Evolutionary conservation across 2,888 invertebrate genomes (phyloP), one percentile per base, ranked within the genome.

Genomic region (Tetanocera ferruginea): DNA sequence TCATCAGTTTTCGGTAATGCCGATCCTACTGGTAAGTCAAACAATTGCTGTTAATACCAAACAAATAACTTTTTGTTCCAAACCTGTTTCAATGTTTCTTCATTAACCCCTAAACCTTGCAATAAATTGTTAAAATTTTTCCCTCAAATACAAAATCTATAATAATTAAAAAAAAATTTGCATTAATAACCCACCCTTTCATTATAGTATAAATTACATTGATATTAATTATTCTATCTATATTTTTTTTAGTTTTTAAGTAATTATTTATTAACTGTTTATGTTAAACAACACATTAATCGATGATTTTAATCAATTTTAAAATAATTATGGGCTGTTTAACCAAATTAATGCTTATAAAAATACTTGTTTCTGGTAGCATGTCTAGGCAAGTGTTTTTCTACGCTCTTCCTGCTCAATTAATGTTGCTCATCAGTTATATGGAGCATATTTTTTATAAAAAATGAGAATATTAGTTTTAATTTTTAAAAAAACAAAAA

Each of bases 1-100:
- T 94, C 94, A 87, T 94, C 95, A 86, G 96, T 96, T 85, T 97
- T 97, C 91, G 96, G 95, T 90, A 93, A 92, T 91, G 91, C 92
- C 87, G 94, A 94, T 89, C 90, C 92, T 84, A 89, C 92, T 91
- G 93, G 93, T 93, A 92, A 92, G 92, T 90, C 69, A 64, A 83
- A n/a, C 37, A 72, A 23, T 67, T 49, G 19, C 28, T 69, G 71
- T 64, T 52, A 17, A 43, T 17, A 6, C 25, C 9, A 60, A 60
- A 3, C 8, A 14, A 8, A 60, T 60, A 31, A 17, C 64, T 31
- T n/a, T n/a, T 31, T 60, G 28, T 37, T 55, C 17, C 19, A 51
- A 14, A 19, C 28, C 64, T 64, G 31, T 51, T 69, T 69, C 49
- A 69, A 69, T 69, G 69, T 69, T 69, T 51, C 49, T 49, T 19